Base-by-base conservation (phyloP, 2,797 vertebrate species). In the Percopsis omiscomaycus region DNA sequence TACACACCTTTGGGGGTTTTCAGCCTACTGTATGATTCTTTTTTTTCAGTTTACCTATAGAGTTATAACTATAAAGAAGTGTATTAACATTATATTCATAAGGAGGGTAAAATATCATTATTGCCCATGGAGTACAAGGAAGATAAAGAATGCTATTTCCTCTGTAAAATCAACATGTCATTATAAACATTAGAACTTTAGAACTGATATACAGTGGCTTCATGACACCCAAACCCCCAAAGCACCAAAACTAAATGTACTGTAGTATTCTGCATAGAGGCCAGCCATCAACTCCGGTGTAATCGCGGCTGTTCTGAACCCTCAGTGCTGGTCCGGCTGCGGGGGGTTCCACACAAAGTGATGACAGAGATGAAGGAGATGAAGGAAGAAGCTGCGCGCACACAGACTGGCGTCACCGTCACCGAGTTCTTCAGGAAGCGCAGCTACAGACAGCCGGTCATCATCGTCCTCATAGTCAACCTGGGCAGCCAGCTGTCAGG, bases 401-500 rank as follows among this genome's bases (percentile, higher is more conserved):
- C 75, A 53, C 88, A 87, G 61, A 77, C 74, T 8, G 66, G 81
- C 0, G 69, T 93, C 60, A 91, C 87, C 32, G 22, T 91, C 62
- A 49, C 61, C 0, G 75, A 92, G 64, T 93, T 94, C 82, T 84
- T 94, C 59, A 83, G 50, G 37, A 92, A 84, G 57, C 69, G 59
- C 12, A 79, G 87, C 65, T 93, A 91, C 84, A 84, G 80, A 66
- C 76, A 85, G 59, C 90, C 87, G 0, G 85, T 93, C 74, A 61
- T 87, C 47, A 85, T 91, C 2, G 84, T 91, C 63, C 80, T 91
- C 22, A 69, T 88, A 32, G 77, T 91, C 77, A 91, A 82, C 69
- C 32, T 91, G 60, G 89, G 81, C 15, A 91, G 85, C 12, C 81
- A 89, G 59, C 78, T 93, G 15, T 92, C 89, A 0, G 90, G 87